These are phyloP conservation scores for Dynastes grantii DNA, from an alignment of 2,888 invertebrate genomes.

Conservation along the genomic window DNA sequence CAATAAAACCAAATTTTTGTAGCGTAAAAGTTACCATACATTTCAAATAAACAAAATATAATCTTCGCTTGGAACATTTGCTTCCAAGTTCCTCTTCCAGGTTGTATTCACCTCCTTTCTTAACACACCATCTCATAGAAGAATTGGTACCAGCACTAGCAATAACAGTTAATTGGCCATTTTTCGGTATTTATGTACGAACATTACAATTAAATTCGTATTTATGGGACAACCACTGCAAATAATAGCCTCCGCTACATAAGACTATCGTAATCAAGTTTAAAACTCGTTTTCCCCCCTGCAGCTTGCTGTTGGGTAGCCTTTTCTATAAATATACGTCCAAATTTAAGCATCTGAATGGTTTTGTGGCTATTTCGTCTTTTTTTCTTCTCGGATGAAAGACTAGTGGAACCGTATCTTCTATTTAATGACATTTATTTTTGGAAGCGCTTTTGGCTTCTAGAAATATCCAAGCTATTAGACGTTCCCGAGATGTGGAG, in stretches of 20 bases:
- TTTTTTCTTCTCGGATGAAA: conserved; percentile 7
- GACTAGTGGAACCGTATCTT: conserved; percentile 12
- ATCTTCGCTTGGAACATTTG: too few relatives aligned
- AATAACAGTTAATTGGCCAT: too few relatives aligned
- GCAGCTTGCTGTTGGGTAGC: background rate
- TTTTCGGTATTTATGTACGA: conserved; percentile 14
- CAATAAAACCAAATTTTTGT: too few relatives aligned
- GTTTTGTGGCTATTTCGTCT: conserved; percentile 10
- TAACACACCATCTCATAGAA: too few relatives aligned
- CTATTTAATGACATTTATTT: conserved; percentile 21
- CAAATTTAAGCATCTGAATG: conserved; percentile 37
- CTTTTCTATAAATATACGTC: conserved; percentile 20
- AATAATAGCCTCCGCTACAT: conserved; percentile 11
- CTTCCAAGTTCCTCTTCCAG: too few relatives aligned
- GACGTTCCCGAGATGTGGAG: background rate
- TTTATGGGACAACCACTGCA: conserved; percentile 27
- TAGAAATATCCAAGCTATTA: background rate
- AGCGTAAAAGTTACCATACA: too few relatives aligned
- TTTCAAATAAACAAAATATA: too few relatives aligned
- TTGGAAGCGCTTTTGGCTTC: conserved; percentile 18
- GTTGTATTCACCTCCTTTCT: too few relatives aligned
- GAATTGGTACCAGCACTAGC: too few relatives aligned
- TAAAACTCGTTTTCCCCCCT: too few relatives aligned
- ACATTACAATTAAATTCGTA: conserved; percentile 21
- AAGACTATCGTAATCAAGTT: conserved; percentile 25